Evolutionary conservation across 2,888 invertebrate species (phyloP), one percentile per base, ranked within the genome.

Genomic region (Pachymerium ferrugineum): DNA sequence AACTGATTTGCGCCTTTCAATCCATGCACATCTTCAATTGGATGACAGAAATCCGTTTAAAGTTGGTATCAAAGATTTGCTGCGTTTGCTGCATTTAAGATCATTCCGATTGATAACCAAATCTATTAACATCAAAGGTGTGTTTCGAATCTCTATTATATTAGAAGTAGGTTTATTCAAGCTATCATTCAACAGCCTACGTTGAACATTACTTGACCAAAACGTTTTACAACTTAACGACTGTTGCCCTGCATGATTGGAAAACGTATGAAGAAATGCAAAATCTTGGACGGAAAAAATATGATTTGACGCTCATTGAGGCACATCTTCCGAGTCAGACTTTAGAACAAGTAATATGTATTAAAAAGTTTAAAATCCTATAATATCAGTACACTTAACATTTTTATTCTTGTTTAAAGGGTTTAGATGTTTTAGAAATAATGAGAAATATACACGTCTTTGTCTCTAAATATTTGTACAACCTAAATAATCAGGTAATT

Each of bases 251-350:
- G 68, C 96, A 98, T 78, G 97, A 99, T 83, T 98, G 97, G 95
- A 92, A 91, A 82, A 96, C 95, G 0, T 99, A 99, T 81, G 91
- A 94, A 19, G 94, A 95, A 84, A 99, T 99, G 98, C 88, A 96
- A 75, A 90, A 92, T 81, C 87, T 98, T 82, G 98, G 97, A 0
- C 87, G 87, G 79, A 88, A 92, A 78, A 93, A 95, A 81, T 90
- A 93, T 79, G 87, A 88, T 75, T 83, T 97, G 33, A 85, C 87
- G 19, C 90, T 94, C 0, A 88, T 93, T n/a, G 93, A 96, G 80
- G 93, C 97, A 80, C 91, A 94, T 83, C 86, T 99, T 70, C 98
- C 99, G 0, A 94, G 94, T 78, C 97, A 98, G 83, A 96, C 96
- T 0, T 85, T 98, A 74, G 97, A 98, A 81, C 97, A 98, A 84